Evolutionary conservation across 2,888 invertebrate species (phyloP), one percentile per base, ranked within the genome.

Genomic region (Blastobasis lacticolella): DNA sequence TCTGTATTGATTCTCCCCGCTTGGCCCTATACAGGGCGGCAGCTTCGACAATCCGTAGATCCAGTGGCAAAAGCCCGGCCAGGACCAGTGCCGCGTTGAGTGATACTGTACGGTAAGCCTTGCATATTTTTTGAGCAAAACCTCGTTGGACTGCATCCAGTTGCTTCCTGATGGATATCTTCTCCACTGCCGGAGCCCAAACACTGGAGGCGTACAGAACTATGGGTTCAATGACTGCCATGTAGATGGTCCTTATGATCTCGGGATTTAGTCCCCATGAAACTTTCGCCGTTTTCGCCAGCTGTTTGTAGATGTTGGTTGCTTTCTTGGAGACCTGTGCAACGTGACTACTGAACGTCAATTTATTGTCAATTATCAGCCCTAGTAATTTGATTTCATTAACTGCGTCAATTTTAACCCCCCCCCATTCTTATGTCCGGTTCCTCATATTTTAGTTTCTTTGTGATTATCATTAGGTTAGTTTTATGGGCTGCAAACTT

Each of bases 31-130:
- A 59, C 0, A 59, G 48, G 0, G 4, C 36, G 1, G 55, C 56
- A 0, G 52, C 48, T 47, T 65, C 62, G 7, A 37, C 44, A 0
- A 62, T 48, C 38, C 61, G 48, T 0, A 63, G 48, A 50, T 64
- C 61, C 0, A 62, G 49, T 0, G 61, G 58, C 4, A 62, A 54
- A 0, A 62, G 7, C 4, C 61, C 59, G 3, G 62, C 43, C 38
- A 63, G 45, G 0, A 52, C 40, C 0, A 59, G 45, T 6, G 61
- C 55, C 6, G 61, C 50, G 9, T 43, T 53, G 4, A 60, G 50
- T 0, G 61, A 60, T 6, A 56, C 54, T 1, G 59, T 61, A 1
- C 57, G 45, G 45, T 60, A 53, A 4, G 52, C 52, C 43, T 41
- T 55, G 1, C 40, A 47, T 4, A 45, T 45, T 5, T 10, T 9